Conservation (phyloP, 2,113 vertebrate genomes). For the Murina feae region DNA sequence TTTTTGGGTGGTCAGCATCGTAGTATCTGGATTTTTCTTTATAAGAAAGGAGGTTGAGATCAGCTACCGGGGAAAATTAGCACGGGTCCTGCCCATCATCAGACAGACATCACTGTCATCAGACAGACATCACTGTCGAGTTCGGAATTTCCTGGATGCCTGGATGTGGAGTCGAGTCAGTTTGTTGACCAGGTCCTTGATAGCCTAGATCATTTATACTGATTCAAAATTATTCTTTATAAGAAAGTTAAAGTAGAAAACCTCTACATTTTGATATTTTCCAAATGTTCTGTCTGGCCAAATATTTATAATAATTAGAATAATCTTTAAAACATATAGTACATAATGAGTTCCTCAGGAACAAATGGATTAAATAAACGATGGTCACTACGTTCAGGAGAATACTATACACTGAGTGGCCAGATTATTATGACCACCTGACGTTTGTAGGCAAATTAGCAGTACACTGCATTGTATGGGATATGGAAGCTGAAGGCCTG, state of each 20-base stretch:
- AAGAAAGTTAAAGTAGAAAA: constrained; percentile 24
- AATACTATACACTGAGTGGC: no score
- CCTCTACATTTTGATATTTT: not conserved
- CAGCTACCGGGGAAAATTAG: not conserved
- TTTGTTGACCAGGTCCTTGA: not conserved
- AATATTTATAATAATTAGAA: not conserved
- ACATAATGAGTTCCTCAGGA: not conserved
- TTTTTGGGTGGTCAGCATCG: not conserved
- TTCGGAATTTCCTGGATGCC: not conserved
- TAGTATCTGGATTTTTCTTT: not conserved
- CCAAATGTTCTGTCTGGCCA: not conserved
- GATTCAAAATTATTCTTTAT: not conserved
- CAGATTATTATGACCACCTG: no score
- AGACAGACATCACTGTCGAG: not conserved
- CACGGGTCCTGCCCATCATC: not conserved
- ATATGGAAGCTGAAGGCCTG: no score
- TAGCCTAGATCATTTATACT: not conserved
- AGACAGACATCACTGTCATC: not conserved
- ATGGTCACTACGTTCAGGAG: not conserved
- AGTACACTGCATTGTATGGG: no score
- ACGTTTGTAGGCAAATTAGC: no score
- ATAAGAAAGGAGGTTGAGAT: not conserved
- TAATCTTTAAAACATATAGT: not conserved
- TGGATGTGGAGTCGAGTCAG: not conserved
- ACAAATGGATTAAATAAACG: not conserved